A percentile compares a stretch with the other conserved stretches of the same genome.
phyloP scores from a whole-genome alignment of 2,797 vertebrate genomes.

The Rousettus madagascariensis region DNA sequence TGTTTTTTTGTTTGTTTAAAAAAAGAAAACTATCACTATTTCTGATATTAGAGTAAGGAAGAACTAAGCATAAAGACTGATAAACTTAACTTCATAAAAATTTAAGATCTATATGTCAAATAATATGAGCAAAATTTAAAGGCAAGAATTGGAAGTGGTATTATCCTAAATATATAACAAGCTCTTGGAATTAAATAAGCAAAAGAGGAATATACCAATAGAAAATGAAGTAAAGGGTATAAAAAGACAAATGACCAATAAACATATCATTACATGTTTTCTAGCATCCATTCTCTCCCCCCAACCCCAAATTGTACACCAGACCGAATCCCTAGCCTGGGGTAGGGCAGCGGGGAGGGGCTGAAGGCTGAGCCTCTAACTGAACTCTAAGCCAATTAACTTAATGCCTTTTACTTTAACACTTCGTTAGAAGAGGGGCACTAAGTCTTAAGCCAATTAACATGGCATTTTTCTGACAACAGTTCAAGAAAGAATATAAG shows the following conservation, averaged over 20 bases:
- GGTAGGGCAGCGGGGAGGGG: accelerated
- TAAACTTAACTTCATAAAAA: neutral
- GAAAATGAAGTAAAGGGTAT: neutral
- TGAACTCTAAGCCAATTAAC: neutral
- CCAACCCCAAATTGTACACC: neutral
- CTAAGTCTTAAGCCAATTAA: neutral
- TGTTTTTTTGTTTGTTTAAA: neutral
- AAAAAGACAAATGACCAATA: neutral
- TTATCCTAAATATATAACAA: neutral
- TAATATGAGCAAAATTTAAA: neutral
- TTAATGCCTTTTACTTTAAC: neutral
- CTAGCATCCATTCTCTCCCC: neutral
- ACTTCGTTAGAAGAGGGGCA: neutral
- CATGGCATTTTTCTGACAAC: neutral
- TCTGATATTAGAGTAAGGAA: neutral
- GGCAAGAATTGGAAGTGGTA: neutral
- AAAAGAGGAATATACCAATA: neutral
- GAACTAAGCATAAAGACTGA: neutral
- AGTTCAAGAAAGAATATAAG: neutral
- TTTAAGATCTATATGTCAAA: neutral
- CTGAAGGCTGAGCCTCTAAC: neutral
- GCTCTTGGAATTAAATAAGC: neutral
- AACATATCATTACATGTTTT: neutral
- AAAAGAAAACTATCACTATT: neutral
- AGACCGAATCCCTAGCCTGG: neutral